Evolutionary conservation across 64 coral and sea anemone genomes (phyloP).

Genomic region (Cladopsammia gracilis): DNA sequence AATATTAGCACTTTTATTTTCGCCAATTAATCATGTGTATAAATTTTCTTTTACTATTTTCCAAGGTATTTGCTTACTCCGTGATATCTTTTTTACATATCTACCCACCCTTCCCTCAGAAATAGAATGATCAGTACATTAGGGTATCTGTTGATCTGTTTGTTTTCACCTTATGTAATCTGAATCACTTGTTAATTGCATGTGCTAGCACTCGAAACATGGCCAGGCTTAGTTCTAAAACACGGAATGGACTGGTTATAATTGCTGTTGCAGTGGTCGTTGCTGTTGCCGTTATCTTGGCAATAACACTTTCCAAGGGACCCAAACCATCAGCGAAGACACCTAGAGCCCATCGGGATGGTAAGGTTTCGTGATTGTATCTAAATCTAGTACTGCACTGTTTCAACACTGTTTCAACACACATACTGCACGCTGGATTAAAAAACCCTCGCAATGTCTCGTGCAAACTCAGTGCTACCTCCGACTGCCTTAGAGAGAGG

Average conservation of each 20-base stretch:
- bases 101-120: too few relatives aligned
- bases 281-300: background rate
- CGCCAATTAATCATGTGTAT: too few relatives aligned
- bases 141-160: background rate
- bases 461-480: too few relatives aligned
- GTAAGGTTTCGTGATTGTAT: background rate
- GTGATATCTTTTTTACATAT: too few relatives aligned
- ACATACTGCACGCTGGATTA: too few relatives aligned
- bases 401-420: too few relatives aligned
- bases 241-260: background rate
- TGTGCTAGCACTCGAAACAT: background rate
- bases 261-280: background rate
- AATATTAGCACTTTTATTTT: too few relatives aligned
- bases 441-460: too few relatives aligned
- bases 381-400: too few relatives aligned
- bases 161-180: background rate
- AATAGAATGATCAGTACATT: background rate
- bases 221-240: background rate
- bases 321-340: background rate
- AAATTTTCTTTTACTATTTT: too few relatives aligned
- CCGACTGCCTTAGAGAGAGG: too few relatives aligned
- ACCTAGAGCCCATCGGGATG: background rate
- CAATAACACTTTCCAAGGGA: background rate
- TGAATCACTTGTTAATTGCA: background rate
- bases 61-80: too few relatives aligned